A percentile compares a stretch with the other conserved stretches of the same genome.
Evolutionary conservation across 2,113 vertebrate genomes (phyloP).

Genomic region (Centropus bengalensis): DNA sequence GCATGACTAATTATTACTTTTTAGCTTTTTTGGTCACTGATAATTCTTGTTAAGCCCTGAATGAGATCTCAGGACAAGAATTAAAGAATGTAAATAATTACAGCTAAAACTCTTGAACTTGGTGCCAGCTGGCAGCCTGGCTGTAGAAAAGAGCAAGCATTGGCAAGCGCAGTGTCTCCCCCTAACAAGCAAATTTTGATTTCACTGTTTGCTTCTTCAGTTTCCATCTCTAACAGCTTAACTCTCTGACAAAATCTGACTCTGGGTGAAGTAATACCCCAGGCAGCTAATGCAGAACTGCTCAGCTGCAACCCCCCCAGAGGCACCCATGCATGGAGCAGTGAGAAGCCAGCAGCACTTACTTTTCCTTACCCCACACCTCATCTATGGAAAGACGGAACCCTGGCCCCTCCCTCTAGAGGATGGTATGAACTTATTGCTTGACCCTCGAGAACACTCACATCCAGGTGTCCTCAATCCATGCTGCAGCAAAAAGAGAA

Average conservation of each 20-base stretch:
- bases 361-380: accelerated
- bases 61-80: not conserved
- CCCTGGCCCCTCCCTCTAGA: not conserved
- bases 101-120: not conserved
- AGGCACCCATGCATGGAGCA: not conserved
- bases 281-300: not conserved
- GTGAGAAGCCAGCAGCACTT: not conserved
- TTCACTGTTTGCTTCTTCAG: not conserved
- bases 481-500: not conserved
- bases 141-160: not conserved
- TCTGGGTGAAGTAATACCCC: not conserved
- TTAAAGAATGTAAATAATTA: not conserved
- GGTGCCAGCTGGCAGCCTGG: not conserved
- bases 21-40: not conserved
- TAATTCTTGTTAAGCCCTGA: not conserved
- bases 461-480: not conserved
- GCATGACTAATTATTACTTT: not conserved
- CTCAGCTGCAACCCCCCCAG: not conserved
- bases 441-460: not conserved
- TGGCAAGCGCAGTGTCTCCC: not conserved
- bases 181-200: not conserved
- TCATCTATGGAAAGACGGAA: accelerated
- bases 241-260: not conserved
- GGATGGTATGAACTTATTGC: accelerated
- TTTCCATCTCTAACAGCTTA: not conserved